Evolutionary conservation across 2,888 invertebrate species (phyloP).

Genomic region (Conchocele bisecta): DNA sequence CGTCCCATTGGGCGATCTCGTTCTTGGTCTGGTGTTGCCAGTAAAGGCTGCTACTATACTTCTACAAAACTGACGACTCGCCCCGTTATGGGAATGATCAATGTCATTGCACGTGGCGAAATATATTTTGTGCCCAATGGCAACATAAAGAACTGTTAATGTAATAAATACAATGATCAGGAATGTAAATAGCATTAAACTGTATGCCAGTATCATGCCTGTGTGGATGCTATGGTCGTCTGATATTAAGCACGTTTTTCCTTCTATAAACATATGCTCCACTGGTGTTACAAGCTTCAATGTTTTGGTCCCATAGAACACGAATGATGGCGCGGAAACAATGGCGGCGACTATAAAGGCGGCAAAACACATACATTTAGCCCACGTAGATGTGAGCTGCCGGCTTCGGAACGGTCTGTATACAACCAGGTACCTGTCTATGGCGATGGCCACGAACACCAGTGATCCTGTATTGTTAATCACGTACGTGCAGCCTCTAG

Average conservation of each 20-base stretch:
- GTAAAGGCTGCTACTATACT: constrained; percentile 53
- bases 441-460: constrained; percentile 52
- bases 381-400: constrained; percentile 36
- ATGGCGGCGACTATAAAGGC: constrained; percentile 32
- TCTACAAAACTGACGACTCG: constrained; percentile 21
- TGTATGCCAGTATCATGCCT: constrained; percentile 41
- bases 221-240: constrained; percentile 45
- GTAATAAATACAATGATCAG: constrained; percentile 36
- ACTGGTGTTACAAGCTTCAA: constrained; percentile 2
- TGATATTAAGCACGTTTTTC: constrained; percentile 54
- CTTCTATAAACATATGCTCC: constrained; percentile 1
- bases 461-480: constrained; percentile 50
- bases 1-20: background rate
- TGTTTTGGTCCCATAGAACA: constrained; percentile 52
- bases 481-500: constrained; percentile 43
- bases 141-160: constrained; percentile 42
- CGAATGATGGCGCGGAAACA: constrained; percentile 51
- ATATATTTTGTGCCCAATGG: constrained; percentile 52
- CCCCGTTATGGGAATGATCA: background rate
- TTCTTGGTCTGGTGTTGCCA: constrained; percentile 24
- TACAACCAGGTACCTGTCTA: constrained; percentile 49
- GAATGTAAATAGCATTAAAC: constrained; percentile 36
- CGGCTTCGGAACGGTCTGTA: constrained; percentile 44
- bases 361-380: constrained; percentile 35
- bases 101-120: constrained; percentile 48